phyloP scores from a whole-genome alignment of 2,888 invertebrate genomes.

The Xestia sexstrigata region DNA sequence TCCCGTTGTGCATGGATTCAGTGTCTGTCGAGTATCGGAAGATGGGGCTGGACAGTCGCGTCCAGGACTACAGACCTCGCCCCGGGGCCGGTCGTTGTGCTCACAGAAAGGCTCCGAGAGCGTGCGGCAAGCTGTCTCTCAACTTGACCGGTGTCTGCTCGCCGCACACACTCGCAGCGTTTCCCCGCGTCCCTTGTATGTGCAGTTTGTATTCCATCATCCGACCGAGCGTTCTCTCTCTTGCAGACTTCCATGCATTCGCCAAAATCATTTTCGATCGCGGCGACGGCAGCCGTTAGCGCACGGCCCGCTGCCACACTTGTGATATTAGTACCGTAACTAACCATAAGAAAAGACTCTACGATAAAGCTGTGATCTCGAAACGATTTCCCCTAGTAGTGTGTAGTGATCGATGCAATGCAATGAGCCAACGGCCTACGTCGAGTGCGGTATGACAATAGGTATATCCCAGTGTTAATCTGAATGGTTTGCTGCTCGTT shows the following conservation, averaged over 20 bases:
- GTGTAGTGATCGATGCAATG: slow-evolving; percentile 76
- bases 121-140: slow-evolving; percentile 18
- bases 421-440: slow-evolving; percentile 74
- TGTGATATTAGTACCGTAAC: slow-evolving; percentile 82
- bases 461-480: slow-evolving; percentile 87
- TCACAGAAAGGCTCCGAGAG: slow-evolving; percentile 21
- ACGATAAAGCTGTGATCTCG: slow-evolving; percentile 87
- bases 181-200: slow-evolving; percentile 39
- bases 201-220: slow-evolving; percentile 71
- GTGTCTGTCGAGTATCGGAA: slow-evolving; percentile 56
- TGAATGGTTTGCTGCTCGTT: slow-evolving; percentile 90
- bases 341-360: slow-evolving; percentile 85
- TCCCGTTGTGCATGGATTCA: slow-evolving; percentile 74
- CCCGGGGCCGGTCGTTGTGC: slow-evolving; percentile 4
- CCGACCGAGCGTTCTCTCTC: slow-evolving; percentile 87
- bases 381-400: slow-evolving; percentile 84
- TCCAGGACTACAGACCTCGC: slow-evolving; percentile 1
- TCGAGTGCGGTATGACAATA: slow-evolving; percentile 79
- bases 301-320: slow-evolving; percentile 80
- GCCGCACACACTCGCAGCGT: slow-evolving; percentile 31
- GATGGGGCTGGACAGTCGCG: slow-evolving; percentile 20
- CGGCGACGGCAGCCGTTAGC: slow-evolving; percentile 91
- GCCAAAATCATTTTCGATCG: slow-evolving; percentile 93
- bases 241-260: slow-evolving; percentile 95
- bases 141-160: slow-evolving; percentile 8